These are phyloP conservation scores for Lagopus leucura DNA, from an alignment of 2,113 vertebrate species.

Conservation along the genomic window DNA sequence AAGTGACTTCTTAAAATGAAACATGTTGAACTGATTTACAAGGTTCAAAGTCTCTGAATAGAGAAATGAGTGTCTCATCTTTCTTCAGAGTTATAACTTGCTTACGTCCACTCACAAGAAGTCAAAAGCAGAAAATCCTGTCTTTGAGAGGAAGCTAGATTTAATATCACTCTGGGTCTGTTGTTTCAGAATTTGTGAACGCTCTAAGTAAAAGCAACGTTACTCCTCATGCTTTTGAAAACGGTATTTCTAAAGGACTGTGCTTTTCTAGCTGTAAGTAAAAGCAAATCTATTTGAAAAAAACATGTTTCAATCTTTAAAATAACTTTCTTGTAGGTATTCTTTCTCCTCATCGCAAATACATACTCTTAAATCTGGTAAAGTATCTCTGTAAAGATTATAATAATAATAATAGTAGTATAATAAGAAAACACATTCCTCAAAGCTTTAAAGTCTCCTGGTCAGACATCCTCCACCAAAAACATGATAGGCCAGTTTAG, in stretches of 20 bases:
- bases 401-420: not conserved
- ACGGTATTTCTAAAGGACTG: not conserved
- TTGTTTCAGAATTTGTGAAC: not conserved
- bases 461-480: constrained; percentile 27
- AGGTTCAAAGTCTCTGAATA: constrained; percentile 14
- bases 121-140: not conserved
- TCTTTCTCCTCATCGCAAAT: constrained; percentile 29
- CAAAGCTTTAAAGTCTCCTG: constrained; percentile 10
- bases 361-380: not conserved
- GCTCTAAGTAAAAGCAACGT: not conserved
- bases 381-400: constrained; percentile 41
- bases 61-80: not conserved
- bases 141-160: not conserved
- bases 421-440: not conserved
- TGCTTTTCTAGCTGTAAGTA: not conserved
- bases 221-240: not conserved
- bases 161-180: not conserved
- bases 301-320: not conserved
- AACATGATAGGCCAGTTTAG: not conserved
- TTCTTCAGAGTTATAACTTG: not conserved
- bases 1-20: constrained; percentile 14
- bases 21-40: not conserved
- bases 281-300: not conserved
- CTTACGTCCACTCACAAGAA: not conserved
- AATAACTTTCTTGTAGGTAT: not conserved